Base-by-base conservation (phyloP, 2,888 invertebrate genomes). In the Spisula subtruncata region DNA sequence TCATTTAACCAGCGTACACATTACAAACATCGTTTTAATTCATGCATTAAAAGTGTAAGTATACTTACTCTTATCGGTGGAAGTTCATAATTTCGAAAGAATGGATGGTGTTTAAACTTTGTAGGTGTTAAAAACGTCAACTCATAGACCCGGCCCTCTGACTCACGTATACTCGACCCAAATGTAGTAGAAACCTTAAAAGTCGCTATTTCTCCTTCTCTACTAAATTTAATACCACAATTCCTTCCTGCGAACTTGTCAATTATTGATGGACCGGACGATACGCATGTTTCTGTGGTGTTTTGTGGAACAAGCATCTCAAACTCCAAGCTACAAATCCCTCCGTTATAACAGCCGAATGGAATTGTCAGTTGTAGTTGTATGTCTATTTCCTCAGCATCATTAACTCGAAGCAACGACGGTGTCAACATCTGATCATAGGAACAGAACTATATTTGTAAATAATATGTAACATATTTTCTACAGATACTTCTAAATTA, bases 1-100 rank as follows among this genome's bases (percentile, higher is more conserved):
- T n/a, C n/a, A n/a, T n/a, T n/a, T n/a, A n/a, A n/a, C n/a, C n/a
- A n/a, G n/a, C n/a, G n/a, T n/a, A n/a, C n/a, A n/a, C n/a, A n/a
- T n/a, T n/a, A n/a, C n/a, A n/a, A n/a, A n/a, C n/a, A n/a, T n/a
- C n/a, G n/a, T n/a, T n/a, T n/a, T n/a, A n/a, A n/a, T n/a, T n/a
- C n/a, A n/a, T n/a, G n/a, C n/a, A n/a, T n/a, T n/a, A n/a, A n/a
- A n/a, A 41, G 41, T 5, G 41, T 41, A 5, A 41, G 41, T 5
- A 56, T 35, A 75, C 75, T 75, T 75, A 75, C 75, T 75, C 16
- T 75, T 32, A 75, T 75, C 32, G 75, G 35, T 35, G 75, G 75
- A 16, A 75, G 75, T 0, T 2, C 18, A 18, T 75, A 75, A 32
- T 18, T 35, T 75, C 35, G 18, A 75, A 75, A 75, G 18, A 75